phyloP scores from a whole-genome alignment of 2,113 vertebrate genomes.

The Hoplias malabaricus region DNA sequence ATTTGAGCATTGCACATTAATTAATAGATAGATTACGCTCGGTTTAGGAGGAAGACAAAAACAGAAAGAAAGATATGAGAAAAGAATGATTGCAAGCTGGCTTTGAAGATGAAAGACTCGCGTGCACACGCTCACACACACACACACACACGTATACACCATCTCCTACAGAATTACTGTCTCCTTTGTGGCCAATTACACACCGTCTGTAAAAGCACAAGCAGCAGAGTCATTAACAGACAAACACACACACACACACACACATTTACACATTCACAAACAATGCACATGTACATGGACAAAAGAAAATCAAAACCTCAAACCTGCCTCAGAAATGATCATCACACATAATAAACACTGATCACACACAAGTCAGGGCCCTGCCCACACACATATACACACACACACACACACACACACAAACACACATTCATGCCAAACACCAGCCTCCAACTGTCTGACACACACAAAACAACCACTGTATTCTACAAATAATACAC shows the following conservation, averaged over 20 bases:
- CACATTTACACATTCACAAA: not conserved
- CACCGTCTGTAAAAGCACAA: not conserved
- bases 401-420: not conserved
- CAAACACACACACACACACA: not conserved
- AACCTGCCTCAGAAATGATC: too few relatives aligned
- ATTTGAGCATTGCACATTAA: too few relatives aligned
- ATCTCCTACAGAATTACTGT: conserved; percentile 70
- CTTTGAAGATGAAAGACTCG: conserved; percentile 68
- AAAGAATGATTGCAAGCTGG: conserved; percentile 56
- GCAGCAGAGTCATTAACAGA: conserved; percentile 31
- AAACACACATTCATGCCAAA: too few relatives aligned
- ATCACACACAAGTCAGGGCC: not conserved
- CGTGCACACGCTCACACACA: conserved; percentile 56
- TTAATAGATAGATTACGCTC: too few relatives aligned
- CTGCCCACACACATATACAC: not conserved
- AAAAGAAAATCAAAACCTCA: not conserved
- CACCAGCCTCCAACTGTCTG: too few relatives aligned
- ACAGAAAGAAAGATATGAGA: conserved; percentile 38
- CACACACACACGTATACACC: conserved; percentile 47
- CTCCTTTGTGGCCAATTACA: conserved; percentile 75
- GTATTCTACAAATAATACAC: not conserved
- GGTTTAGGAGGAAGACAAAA: conserved; percentile 41
- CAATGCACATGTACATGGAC: not conserved
- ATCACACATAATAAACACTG: not conserved
- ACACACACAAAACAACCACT: too few relatives aligned